Base-by-base conservation (phyloP, 2,113 vertebrate genomes). In the Chaetodon auriga region DNA sequence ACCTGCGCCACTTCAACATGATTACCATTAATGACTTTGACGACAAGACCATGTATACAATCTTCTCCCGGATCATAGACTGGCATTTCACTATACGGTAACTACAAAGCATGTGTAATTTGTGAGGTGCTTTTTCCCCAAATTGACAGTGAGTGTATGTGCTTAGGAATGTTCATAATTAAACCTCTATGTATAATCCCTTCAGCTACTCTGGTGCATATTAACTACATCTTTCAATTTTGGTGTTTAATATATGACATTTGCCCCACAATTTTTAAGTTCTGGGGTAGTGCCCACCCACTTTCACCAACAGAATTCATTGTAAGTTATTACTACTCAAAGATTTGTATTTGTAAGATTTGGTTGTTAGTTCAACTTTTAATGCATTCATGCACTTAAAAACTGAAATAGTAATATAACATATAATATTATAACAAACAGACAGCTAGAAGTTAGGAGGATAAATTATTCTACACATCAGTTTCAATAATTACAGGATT, bases 1-100 rank as follows among this genome's bases (percentile, higher is more conserved):
- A 93, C 81, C 86, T 96, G 89, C 93, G 96, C 21, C 97, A 98
- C 92, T 99, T 98, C 85, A 99, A 97, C 89, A 94, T 94, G 53
- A 63, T 98, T 71, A 97, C 96, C 35, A 98, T 98, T 75, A 97
- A 98, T 87, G 96, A 97, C 6, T 99, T 97, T 94, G 96, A 97
- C 81, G 95, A 98, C 54, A 95, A 94, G 63, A 97, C 96, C 21
- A 98, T 97, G 97, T 95, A 95, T 83, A 96, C 95, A 4, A 98
- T 99, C 91, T 98, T 98, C 92, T 98, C 97, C 75, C 95, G 94
- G 90, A 97, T 99, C 79, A 87, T 96, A 70, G 90, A 95, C 85
- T 98, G 97, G 97, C 97, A 98, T 90, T 93, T 99, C 66, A 93
- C 85, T 55, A 94, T 87, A 88, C 92, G 96, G 97, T 92, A 87